Evolutionary conservation across 2,888 invertebrate species (phyloP).

Genomic region (Megaustenia siamemsis): DNA sequence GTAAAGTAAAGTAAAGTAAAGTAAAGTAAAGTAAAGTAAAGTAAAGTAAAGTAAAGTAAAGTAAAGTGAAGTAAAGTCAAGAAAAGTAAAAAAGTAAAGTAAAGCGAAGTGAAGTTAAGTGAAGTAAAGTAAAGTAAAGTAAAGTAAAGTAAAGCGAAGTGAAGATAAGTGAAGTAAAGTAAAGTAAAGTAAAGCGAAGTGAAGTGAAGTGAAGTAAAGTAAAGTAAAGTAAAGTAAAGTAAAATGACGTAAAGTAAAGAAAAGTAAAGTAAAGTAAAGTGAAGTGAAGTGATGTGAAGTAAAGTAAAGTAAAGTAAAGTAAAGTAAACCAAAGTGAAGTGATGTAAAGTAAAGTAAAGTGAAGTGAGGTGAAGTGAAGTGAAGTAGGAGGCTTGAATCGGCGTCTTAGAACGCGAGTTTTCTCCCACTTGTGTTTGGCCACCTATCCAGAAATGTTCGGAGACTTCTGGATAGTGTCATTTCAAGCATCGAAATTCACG

Average conservation of each 20-base stretch:
- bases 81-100: too few species aligned
- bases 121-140: conserved; percentile 18
- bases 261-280: conserved; percentile 22
- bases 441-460: too few species aligned
- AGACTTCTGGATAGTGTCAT: too few species aligned
- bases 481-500: too few species aligned
- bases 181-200: conserved; percentile 28
- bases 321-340: conserved; percentile 4
- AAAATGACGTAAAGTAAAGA: conserved; percentile 8
- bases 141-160: background rate
- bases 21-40: too few species aligned
- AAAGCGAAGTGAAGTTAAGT: too few species aligned
- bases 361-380: background rate
- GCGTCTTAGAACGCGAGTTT: too few species aligned
- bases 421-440: too few species aligned
- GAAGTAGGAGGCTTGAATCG: too few species aligned
- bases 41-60: too few species aligned
- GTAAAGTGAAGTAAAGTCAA: too few species aligned
- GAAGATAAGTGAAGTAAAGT: conserved; percentile 9
- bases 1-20: background rate
- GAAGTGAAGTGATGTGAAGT: background rate
- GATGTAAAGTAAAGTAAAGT: background rate
- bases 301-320: conserved; percentile 35
- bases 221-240: conserved; percentile 24
- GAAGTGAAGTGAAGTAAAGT: conserved; percentile 20